These are phyloP conservation scores for Lepidurus packardi DNA, from an alignment of 1,140 invertebrate genomes.

Conservation along the genomic window DNA sequence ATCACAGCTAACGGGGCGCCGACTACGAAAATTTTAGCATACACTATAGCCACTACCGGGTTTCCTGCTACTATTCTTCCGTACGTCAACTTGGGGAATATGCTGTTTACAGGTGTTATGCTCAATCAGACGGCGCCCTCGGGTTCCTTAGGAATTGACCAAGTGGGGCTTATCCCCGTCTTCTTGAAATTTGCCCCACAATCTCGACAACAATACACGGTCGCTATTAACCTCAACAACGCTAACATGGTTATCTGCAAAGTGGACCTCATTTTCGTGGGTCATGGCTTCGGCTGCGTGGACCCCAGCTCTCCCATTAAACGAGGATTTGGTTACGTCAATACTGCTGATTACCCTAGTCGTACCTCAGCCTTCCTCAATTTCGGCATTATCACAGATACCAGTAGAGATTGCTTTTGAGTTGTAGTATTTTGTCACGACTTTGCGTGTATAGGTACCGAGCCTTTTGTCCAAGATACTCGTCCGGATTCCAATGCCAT, in stretches of 20 bases:
- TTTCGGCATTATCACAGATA: not conserved
- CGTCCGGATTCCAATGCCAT: not conserved
- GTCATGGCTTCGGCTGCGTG: not conserved
- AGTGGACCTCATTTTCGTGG: not conserved
- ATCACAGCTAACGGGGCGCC: not conserved
- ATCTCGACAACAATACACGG: not conserved
- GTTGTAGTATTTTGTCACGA: too few species aligned
- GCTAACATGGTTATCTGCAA: constrained; percentile 1
- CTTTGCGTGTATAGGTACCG: not conserved
- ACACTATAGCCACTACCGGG: not conserved
- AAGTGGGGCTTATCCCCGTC: not conserved
- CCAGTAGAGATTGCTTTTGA: not conserved
- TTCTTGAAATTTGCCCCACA: not conserved
- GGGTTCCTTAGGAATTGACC: not conserved
- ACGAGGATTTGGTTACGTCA: not conserved
- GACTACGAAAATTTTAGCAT: not conserved
- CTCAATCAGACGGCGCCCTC: not conserved
- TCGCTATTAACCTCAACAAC: not conserved
- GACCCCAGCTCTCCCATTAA: not conserved
- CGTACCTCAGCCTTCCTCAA: not conserved
- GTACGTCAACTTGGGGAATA: not conserved
- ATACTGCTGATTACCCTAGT: not conserved
- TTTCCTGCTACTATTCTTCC: constrained; percentile 5
- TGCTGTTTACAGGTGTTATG: not conserved
- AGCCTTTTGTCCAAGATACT: not conserved